A percentile compares a stretch with the other conserved stretches of the same genome.
These are phyloP conservation scores for Cryptops parisi DNA, from an alignment of 2,888 invertebrate species.

Conservation along the genomic window DNA sequence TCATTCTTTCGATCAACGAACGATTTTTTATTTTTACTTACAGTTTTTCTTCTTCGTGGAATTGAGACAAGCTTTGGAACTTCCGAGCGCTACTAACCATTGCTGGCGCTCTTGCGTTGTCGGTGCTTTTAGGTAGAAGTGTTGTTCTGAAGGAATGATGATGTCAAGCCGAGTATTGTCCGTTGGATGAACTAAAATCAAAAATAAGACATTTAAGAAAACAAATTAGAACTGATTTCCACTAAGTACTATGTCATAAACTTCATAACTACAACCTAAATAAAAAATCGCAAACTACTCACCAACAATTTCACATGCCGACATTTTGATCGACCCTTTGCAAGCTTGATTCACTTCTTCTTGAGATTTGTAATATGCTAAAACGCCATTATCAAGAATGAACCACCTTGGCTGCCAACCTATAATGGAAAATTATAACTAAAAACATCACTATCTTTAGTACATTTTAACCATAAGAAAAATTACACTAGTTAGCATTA, in stretches of 20 bases:
- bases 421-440: too few species aligned
- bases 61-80: constrained; percentile 55
- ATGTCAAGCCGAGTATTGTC: constrained; percentile 58
- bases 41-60: constrained; percentile 28
- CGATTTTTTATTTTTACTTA: constrained; percentile 13
- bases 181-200: constrained; percentile 43
- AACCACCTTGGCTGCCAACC: constrained; percentile 82
- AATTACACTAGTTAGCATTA: too few species aligned
- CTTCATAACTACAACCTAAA: too few species aligned
- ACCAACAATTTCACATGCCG: constrained; percentile 71
- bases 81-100: constrained; percentile 66
- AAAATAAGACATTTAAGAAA: too few species aligned
- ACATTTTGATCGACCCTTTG: constrained; percentile 66
- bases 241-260: too few species aligned
- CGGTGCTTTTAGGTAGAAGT: constrained; percentile 60
- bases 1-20: background rate
- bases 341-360: constrained; percentile 69
- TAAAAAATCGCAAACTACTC: too few species aligned
- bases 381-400: constrained; percentile 58
- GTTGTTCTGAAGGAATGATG: constrained; percentile 66
- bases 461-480: too few species aligned
- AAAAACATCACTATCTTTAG: too few species aligned
- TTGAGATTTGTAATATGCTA: constrained; percentile 67
- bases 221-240: too few species aligned
- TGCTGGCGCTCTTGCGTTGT: constrained; percentile 62